Conservation (phyloP, 2,113 vertebrate genomes). For the Scolopax mira region DNA sequence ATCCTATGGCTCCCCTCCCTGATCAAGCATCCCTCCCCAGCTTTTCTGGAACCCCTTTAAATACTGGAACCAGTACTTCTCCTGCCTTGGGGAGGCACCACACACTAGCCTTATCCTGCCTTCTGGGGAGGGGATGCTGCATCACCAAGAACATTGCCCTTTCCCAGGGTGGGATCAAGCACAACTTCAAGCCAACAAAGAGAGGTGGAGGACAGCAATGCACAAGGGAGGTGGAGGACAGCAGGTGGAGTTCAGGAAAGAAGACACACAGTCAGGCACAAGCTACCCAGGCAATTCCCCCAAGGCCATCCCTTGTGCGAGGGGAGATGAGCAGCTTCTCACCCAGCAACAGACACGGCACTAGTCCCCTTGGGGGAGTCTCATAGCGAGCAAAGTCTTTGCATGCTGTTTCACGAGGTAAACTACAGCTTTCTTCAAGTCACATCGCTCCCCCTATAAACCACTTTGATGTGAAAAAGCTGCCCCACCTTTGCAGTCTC, state of each 20-base stretch:
- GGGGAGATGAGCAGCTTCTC: background rate
- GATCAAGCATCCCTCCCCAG: background rate
- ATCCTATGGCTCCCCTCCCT: background rate
- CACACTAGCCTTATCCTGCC: background rate
- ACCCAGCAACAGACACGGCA: accelerated
- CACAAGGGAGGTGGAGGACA: no score
- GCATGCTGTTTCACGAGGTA: background rate
- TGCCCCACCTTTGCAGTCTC: background rate
- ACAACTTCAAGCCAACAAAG: background rate
- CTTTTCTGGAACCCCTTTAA: background rate
- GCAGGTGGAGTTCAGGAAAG: background rate
- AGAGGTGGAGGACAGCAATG: background rate
- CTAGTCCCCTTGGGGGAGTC: background rate
- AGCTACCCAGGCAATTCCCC: background rate
- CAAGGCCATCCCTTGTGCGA: background rate
- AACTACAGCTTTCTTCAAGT: background rate
- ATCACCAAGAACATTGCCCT: accelerated
- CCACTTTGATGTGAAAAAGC: background rate
- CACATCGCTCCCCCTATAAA: accelerated
- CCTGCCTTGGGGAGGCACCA: no score
- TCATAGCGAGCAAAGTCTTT: accelerated
- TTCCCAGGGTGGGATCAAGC: background rate
- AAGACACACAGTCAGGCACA: background rate
- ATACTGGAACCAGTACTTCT: background rate
- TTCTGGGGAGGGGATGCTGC: background rate